Percentiles rank a stretch among this genome's conserved stretches.
phyloP scores from a whole-genome alignment of 2,797 vertebrate genomes.

The Steatocranus sp. region DNA sequence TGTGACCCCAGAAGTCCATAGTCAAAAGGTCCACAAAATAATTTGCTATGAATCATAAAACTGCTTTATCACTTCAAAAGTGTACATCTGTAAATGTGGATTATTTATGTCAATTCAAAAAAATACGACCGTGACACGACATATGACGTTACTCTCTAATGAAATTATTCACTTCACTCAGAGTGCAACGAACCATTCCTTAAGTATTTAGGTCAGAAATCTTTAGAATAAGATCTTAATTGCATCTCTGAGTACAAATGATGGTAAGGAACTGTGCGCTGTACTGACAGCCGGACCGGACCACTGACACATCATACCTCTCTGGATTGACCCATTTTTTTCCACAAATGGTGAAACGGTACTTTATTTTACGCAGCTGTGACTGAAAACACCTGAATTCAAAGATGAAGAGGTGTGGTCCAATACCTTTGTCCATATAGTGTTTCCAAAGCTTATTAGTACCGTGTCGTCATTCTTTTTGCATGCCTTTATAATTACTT shows the following conservation, averaged over 20 bases:
- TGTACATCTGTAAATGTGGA: background rate
- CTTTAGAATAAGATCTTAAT: background rate
- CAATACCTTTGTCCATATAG: fast-evolving
- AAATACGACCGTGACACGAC: fast-evolving
- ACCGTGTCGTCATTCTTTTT: fast-evolving
- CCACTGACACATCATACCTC: background rate
- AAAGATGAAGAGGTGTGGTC: background rate
- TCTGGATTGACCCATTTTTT: background rate
- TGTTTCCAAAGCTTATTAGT: background rate
- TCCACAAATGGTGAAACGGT: background rate
- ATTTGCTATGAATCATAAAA: background rate
- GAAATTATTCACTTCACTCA: fast-evolving
- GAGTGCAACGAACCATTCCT: background rate
- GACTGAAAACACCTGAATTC: background rate
- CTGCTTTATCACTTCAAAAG: background rate
- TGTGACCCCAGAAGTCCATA: background rate
- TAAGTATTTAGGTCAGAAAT: background rate
- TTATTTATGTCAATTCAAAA: background rate
- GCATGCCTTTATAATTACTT: fast-evolving
- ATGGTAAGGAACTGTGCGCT: fast-evolving
- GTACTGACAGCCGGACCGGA: fast-evolving
- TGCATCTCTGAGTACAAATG: background rate
- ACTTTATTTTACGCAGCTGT: background rate
- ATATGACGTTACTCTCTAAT: fast-evolving
- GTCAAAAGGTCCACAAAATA: background rate